These are phyloP conservation scores for Muscicapa comitata DNA, from an alignment of 2,797 vertebrate genomes.

Conservation along the genomic window DNA sequence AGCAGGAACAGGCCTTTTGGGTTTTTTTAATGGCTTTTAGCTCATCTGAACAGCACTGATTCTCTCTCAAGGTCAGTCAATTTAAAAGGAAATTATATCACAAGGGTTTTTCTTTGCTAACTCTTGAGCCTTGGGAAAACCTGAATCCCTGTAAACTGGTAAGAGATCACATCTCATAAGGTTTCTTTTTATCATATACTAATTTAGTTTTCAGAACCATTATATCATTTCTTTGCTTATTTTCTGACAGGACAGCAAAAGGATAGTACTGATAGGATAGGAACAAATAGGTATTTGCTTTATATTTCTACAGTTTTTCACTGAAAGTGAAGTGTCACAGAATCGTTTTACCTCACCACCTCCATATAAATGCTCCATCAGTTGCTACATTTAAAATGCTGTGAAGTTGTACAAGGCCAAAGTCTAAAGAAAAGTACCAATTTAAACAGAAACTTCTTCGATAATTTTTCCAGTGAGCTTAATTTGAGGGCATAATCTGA, in stretches of 20 bases:
- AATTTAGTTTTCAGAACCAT: background rate
- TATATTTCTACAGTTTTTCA: background rate
- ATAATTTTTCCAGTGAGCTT: background rate
- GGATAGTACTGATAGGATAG: background rate
- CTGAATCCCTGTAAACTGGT: background rate
- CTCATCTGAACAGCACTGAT: background rate
- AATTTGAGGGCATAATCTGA: background rate
- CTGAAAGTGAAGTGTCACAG: background rate
- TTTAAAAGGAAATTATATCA: background rate
- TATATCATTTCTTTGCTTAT: background rate
- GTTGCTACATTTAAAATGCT: background rate
- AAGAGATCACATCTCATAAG: background rate
- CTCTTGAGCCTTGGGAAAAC: background rate
- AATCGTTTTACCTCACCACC: background rate
- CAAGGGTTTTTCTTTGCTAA: background rate
- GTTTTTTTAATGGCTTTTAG: background rate
- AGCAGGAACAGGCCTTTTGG: background rate
- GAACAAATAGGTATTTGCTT: background rate
- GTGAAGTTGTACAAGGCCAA: background rate
- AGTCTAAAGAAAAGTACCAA: background rate
- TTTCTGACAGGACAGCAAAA: background rate
- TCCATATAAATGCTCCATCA: background rate
- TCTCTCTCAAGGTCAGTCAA: background rate
- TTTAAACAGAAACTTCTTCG: background rate
- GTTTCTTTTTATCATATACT: background rate